Percentiles rank a stretch among this genome's conserved stretches.
Conservation (phyloP, 2,888 invertebrate genomes). For the Anoncus sp. region DNA sequence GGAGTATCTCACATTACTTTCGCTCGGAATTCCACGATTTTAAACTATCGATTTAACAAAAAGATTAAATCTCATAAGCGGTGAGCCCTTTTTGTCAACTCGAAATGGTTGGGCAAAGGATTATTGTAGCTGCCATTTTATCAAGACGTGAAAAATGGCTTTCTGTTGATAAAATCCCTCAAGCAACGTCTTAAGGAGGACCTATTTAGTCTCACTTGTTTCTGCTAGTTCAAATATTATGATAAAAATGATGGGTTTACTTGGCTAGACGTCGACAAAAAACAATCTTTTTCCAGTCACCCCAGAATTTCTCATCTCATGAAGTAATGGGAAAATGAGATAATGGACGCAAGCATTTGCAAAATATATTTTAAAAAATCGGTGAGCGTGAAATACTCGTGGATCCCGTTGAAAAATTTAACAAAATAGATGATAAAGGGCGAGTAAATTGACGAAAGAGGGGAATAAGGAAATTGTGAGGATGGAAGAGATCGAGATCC, state of each 20-base stretch:
- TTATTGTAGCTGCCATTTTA: background rate
- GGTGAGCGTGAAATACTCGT: constrained; percentile 15
- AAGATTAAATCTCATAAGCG: no score
- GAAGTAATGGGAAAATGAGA: constrained; percentile 2
- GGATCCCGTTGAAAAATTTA: constrained; percentile 13
- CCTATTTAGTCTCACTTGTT: background rate
- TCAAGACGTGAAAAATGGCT: background rate
- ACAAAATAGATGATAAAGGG: constrained; percentile 5
- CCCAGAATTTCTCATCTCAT: no score
- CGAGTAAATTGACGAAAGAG: background rate
- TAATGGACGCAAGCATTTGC: background rate
- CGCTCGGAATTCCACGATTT: no score
- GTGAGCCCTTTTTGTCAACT: no score
- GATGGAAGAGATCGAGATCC: constrained; percentile 14
- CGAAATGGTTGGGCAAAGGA: background rate
- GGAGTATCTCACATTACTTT: no score
- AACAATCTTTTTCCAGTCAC: no score
- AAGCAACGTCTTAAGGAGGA: background rate
- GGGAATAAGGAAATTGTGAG: background rate
- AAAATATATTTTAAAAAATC: constrained; percentile 1
- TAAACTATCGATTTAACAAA: no score
- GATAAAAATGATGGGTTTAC: no score
- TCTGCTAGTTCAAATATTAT: background rate
- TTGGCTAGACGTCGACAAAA: no score
- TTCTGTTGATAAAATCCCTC: background rate